These are phyloP conservation scores for Andrena cerasifolii DNA, from an alignment of 1,140 invertebrate genomes.

Conservation along the genomic window DNA sequence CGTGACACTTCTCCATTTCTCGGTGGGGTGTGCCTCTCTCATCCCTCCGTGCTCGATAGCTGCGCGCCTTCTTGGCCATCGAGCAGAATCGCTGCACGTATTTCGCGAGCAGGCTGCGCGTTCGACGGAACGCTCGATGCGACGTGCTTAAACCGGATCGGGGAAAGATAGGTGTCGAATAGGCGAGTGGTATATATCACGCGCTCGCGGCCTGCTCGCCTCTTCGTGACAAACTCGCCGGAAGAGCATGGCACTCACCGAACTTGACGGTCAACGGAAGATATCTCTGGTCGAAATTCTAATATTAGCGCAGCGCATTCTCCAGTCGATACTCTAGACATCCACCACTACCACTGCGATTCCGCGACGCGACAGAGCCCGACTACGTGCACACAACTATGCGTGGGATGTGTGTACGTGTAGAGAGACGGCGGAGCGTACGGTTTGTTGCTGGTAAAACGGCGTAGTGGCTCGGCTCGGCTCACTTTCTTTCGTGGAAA, in stretches of 20 bases:
- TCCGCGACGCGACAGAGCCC: constrained; percentile 17
- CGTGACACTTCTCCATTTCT: constrained; percentile 13
- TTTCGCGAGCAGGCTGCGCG: background rate
- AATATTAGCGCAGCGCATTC: constrained; percentile 69
- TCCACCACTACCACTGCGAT: constrained; percentile 38
- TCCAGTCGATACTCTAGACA: constrained; percentile 64
- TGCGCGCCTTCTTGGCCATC: background rate
- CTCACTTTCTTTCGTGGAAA: constrained; percentile 39
- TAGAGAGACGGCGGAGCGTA: constrained; percentile 5
- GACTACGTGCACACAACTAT: constrained; percentile 7
- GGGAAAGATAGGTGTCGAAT: background rate
- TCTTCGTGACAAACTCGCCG: background rate
- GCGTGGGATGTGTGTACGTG: constrained; percentile 20
- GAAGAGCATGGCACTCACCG: constrained; percentile 37
- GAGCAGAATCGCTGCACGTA: background rate
- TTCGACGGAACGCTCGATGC: background rate
- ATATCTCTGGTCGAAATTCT: constrained; percentile 61
- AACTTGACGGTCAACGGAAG: constrained; percentile 37
- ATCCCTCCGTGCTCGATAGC: constrained; percentile 11
- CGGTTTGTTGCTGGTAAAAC: constrained; percentile 39
- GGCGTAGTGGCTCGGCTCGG: constrained; percentile 19
- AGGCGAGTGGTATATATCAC: background rate
- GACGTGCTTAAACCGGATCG: background rate
- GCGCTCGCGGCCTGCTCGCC: background rate
- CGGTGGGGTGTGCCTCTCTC: constrained; percentile 63